Conservation (phyloP, 2,888 invertebrate genomes). For the Conops quadrifasciatus region DNA sequence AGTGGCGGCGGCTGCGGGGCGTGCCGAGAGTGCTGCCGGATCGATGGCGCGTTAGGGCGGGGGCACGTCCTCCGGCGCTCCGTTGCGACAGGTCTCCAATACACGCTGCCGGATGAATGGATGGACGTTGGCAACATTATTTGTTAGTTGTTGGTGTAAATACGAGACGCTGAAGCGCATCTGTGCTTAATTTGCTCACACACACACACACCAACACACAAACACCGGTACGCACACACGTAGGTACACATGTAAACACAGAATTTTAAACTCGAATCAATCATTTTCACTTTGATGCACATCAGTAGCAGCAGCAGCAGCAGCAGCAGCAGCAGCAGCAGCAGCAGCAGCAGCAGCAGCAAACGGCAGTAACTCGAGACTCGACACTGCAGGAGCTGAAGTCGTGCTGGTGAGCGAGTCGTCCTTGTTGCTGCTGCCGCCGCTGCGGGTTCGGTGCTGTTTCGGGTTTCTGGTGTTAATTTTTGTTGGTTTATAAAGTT, state of each 20-base stretch:
- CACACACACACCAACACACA: conserved; percentile 36
- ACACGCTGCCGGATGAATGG: conserved; percentile 40
- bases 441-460: conserved; percentile 35
- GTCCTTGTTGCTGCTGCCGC: conserved; percentile 28
- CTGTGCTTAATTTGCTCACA: conserved; percentile 35
- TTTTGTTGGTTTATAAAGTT: conserved; percentile 61
- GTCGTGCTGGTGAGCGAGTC: conserved; percentile 35
- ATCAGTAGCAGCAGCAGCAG: conserved; percentile 58
- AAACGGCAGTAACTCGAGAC: conserved; percentile 25
- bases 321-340: conserved; percentile 55
- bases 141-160: conserved; percentile 38
- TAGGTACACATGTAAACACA: conserved; percentile 41
- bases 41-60: not conserved
- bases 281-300: conserved; percentile 64
- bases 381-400: conserved; percentile 38
- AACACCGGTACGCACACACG: conserved; percentile 36
- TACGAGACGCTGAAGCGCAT: conserved; percentile 45
- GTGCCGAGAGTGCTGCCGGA: not conserved
- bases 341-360: conserved; percentile 61
- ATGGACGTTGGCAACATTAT: conserved; percentile 47
- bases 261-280: conserved; percentile 63
- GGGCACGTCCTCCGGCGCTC: not conserved
- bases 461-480: conserved; percentile 58
- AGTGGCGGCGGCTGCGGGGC: not conserved
- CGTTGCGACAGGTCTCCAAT: not conserved